A percentile compares a stretch with the other conserved stretches of the same genome.
phyloP scores from a whole-genome alignment of 2,888 invertebrate species.

The Calameuta idolon region DNA sequence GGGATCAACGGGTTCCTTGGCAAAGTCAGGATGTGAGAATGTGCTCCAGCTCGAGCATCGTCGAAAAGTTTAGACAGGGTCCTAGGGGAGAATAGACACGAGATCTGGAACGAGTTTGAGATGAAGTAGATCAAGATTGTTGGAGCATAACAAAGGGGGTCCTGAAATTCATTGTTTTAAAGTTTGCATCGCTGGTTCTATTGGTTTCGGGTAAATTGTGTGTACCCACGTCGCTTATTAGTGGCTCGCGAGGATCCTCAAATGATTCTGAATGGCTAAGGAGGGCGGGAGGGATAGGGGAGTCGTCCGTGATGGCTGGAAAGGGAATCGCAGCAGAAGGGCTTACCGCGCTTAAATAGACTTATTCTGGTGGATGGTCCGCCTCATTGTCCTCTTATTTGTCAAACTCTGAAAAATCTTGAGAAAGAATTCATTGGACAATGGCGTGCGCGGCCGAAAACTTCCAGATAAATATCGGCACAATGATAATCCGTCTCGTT shows the following conservation, averaged over 20 bases:
- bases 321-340: constrained; percentile 18
- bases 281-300: background rate
- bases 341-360: constrained; percentile 31
- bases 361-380: constrained; percentile 37
- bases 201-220: background rate
- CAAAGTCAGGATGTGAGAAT: background rate
- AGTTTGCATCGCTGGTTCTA: background rate
- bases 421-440: constrained; percentile 34
- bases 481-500: constrained; percentile 54
- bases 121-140: background rate
- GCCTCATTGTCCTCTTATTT: constrained; percentile 44
- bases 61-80: background rate
- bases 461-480: constrained; percentile 57
- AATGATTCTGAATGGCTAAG: background rate
- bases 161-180: background rate
- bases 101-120: background rate
- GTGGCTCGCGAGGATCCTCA: background rate
- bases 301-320: background rate
- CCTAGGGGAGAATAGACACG: background rate
- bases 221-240: background rate
- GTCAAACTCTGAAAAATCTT: constrained; percentile 35
- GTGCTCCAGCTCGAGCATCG: background rate
- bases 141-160: background rate
- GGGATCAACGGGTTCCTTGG: background rate
- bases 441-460: constrained; percentile 34